Percentiles rank a stretch among this genome's conserved stretches.
Evolutionary conservation across 2,888 invertebrate species (phyloP).

Genomic region (Cosmopolites sordidus): DNA sequence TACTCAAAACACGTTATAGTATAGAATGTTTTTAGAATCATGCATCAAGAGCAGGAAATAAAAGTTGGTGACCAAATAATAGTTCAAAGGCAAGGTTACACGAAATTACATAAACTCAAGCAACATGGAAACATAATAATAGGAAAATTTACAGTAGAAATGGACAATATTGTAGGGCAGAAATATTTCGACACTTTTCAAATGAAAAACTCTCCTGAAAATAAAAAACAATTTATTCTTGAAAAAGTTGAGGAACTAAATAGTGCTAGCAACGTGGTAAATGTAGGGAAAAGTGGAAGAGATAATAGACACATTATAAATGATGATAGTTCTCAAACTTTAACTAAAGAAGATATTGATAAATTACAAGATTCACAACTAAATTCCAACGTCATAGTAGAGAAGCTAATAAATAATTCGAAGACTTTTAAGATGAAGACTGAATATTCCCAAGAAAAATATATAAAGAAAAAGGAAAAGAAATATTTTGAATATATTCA

Average conservation of each 20-base stretch:
- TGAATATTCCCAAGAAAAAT: slow-evolving; percentile 90
- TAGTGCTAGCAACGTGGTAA: slow-evolving; percentile 52
- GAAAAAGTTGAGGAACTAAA: slow-evolving; percentile 55
- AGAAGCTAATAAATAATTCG: slow-evolving; percentile 84
- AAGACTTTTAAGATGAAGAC: slow-evolving; percentile 87
- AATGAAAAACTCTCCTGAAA: slow-evolving; percentile 59
- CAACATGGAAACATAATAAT: slow-evolving; percentile 59
- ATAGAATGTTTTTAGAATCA: neutral
- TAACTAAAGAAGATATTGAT: slow-evolving; percentile 79
- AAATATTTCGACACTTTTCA: slow-evolving; percentile 73
- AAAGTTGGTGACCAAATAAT: slow-evolving; percentile 69
- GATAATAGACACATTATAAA: slow-evolving; percentile 85
- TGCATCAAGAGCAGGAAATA: slow-evolving; percentile 44
- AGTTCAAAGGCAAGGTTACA: slow-evolving; percentile 72
- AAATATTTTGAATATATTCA: slow-evolving; percentile 86
- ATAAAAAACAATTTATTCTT: slow-evolving; percentile 53
- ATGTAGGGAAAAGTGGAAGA: slow-evolving; percentile 62
- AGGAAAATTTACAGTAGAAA: slow-evolving; percentile 66
- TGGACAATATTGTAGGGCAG: slow-evolving; percentile 63
- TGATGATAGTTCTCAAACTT: slow-evolving; percentile 73
- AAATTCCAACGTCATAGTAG: slow-evolving; percentile 79
- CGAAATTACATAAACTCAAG: slow-evolving; percentile 70
- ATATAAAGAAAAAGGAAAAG: slow-evolving; percentile 89
- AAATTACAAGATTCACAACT: slow-evolving; percentile 71
- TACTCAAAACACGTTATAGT: neutral